These are phyloP conservation scores for Tetragnatha versicolor DNA, from an alignment of 1,140 invertebrate species.

Conservation along the genomic window DNA sequence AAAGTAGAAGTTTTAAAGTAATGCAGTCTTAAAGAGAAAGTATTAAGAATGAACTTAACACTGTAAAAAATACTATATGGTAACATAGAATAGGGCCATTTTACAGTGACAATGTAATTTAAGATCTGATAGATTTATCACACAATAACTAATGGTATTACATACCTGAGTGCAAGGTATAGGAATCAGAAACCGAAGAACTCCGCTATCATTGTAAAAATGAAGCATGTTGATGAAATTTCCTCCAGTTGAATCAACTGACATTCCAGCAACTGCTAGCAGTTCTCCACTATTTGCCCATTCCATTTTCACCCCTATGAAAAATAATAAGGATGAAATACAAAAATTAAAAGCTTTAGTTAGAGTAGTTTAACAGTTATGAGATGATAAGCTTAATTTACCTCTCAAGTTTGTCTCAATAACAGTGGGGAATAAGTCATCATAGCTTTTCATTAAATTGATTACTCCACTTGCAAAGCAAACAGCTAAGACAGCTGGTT, in stretches of 20 bases:
- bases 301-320: conserved; percentile 76
- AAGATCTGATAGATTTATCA: too few relatives aligned
- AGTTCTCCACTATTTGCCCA: conserved; percentile 95
- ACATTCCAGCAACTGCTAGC: conserved; percentile 85
- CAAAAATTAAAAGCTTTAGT: not conserved
- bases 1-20: too few relatives aligned
- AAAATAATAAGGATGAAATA: not conserved
- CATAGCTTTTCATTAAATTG: conserved; percentile 86
- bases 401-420: conserved; percentile 83
- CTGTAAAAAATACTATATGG: too few relatives aligned
- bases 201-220: conserved; percentile 64
- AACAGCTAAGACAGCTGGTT: conserved; percentile 80
- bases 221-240: conserved; percentile 62
- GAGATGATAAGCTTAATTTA: conserved; percentile 47
- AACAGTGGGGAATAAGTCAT: conserved; percentile 87
- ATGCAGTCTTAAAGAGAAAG: too few relatives aligned
- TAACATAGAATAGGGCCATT: too few relatives aligned
- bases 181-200: conserved; percentile 60
- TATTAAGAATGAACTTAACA: too few relatives aligned
- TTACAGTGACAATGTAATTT: too few relatives aligned
- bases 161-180: conserved; percentile 55
- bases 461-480: conserved; percentile 88
- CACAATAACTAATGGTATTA: too few relatives aligned
- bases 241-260: conserved; percentile 64
- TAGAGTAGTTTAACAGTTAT: not conserved